Conservation (phyloP, 1,140 invertebrate genomes). For the Melanaphis sacchari region DNA sequence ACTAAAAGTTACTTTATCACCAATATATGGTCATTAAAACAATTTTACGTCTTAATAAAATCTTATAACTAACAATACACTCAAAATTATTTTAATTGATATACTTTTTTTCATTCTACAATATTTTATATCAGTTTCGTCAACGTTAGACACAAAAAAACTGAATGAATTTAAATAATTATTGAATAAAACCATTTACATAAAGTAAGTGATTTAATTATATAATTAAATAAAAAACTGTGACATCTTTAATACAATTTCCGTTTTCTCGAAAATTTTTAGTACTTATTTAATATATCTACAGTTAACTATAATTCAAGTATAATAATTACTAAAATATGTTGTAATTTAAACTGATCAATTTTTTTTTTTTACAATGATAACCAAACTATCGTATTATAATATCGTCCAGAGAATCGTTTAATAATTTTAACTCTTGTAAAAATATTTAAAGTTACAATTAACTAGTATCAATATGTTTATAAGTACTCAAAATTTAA, state of each 20-base stretch:
- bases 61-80: not conserved
- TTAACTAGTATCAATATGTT: not conserved
- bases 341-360: not conserved
- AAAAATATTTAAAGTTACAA: not conserved
- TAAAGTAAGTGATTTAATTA: conserved; percentile 25
- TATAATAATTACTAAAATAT: conserved; percentile 3
- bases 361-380: conserved; percentile 4
- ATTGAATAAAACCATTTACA: not conserved
- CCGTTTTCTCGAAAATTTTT: not conserved
- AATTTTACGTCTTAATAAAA: not conserved
- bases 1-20: conserved; percentile 14
- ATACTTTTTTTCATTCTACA: not conserved
- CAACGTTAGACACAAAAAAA: not conserved
- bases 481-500: not conserved
- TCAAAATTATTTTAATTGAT: not conserved
- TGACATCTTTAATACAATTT: not conserved
- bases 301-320: not conserved
- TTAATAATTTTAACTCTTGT: not conserved
- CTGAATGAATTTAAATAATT: not conserved
- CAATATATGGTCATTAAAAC: not conserved
- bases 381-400: not conserved
- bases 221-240: not conserved
- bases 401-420: not conserved
- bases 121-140: not conserved
- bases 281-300: not conserved